Evolutionary conservation across 35 echinoderm and acorn worm species (phyloP), one percentile per base, ranked within the genome.

Genomic region (Strongylocentrotus purpuratus): DNA sequence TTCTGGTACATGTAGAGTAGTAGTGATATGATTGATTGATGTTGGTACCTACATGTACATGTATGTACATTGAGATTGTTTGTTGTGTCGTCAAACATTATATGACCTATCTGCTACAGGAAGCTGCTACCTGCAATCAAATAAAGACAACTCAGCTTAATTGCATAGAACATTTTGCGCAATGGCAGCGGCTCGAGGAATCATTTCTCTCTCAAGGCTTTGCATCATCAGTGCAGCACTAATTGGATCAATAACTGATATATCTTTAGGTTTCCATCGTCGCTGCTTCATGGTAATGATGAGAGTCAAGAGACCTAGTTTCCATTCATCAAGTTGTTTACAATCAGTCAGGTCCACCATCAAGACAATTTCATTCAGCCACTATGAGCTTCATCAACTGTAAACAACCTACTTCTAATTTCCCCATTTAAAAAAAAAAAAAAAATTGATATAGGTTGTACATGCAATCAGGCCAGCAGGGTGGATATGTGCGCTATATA

Each of bases 191-290:
- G 65, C 65, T 78, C 20, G 65, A n/a, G 65, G 65, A 78, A 78
- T 78, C 65, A 22, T 78, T 78, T 78, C 22, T 28, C 65, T 78
- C 25, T 78, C 65, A 78, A 78, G 65, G 65, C 65, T 78, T 28
- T 18, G 65, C 50, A 15, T 55, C 50, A 55, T 28, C 65, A 78
- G 28, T 78, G 65, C 65, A 28, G 22, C 65, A 78, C 65, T 78
- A 78, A 78, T 78, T 78, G 65, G 65, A 78, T 78, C 65, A 78
- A 78, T 78, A 78, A 78, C 20, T 78, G 65, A n/a, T 78, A 78
- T 78, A 15, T 78, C 2, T 78, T 78, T 28, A 28, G 65, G 20
- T 78, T 78, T 28, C 4, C 65, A 22, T 78, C 35, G 1, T 41
- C 35, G 50, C 50, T 55, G 15, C 65, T 8, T n/a, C 25, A n/a